phyloP scores from a whole-genome alignment of 1,140 invertebrate genomes.

The Meloidogyne chitwoodi region DNA sequence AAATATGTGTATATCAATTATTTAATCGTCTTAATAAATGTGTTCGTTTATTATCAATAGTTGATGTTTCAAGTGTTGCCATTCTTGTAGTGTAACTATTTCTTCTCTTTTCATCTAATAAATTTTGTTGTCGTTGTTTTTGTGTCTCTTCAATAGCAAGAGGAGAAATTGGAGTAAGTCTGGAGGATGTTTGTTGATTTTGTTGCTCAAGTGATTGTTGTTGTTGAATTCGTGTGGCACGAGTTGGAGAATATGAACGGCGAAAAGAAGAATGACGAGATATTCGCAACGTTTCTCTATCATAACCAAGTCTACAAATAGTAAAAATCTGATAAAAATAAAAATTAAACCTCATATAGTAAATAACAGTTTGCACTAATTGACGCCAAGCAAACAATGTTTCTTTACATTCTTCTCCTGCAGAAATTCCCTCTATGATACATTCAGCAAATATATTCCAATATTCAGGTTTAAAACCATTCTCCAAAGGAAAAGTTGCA shows the following conservation, averaged over 20 bases:
- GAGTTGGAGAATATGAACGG: constrained; percentile 1
- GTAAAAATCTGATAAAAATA: background rate
- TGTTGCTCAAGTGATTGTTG: background rate
- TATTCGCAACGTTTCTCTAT: constrained; percentile 34
- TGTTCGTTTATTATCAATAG: background rate
- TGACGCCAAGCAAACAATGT: constrained; percentile 44
- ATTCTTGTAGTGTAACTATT: background rate
- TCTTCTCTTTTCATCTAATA: background rate
- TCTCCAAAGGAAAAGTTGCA: constrained; percentile 28
- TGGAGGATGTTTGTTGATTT: background rate
- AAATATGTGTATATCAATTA: background rate
- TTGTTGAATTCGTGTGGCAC: background rate
- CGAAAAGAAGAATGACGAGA: constrained; percentile 22
- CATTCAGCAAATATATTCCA: constrained; percentile 48
- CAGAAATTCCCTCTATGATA: constrained; percentile 31
- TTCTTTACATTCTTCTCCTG: constrained; percentile 36
- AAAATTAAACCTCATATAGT: constrained; percentile 37
- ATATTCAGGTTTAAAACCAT: constrained; percentile 42
- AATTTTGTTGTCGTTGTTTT: background rate
- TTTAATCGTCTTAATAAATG: background rate
- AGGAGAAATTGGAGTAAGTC: constrained; percentile 1
- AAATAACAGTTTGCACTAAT: constrained; percentile 40
- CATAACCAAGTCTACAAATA: constrained; percentile 34
- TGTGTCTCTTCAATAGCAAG: background rate
- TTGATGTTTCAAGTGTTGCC: background rate